Evolutionary conservation across 2,113 vertebrate genomes (phyloP).

Genomic region (Prionailurus bengalensis): DNA sequence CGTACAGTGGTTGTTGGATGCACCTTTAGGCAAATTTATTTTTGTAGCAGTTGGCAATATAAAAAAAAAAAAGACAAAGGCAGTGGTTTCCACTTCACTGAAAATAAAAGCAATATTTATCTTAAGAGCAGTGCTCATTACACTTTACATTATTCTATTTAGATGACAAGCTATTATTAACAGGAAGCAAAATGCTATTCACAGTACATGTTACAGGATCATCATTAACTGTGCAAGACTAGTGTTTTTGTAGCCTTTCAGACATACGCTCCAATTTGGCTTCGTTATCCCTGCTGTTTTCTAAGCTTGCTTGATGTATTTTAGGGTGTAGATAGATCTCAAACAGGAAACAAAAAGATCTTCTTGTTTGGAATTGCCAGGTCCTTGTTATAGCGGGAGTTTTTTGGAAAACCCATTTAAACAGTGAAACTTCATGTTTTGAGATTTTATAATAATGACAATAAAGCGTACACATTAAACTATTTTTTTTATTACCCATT

Average conservation of each 20-base stretch:
- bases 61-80: slow-evolving; percentile 68
- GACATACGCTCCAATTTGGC: not conserved
- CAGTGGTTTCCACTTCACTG: slow-evolving; percentile 66
- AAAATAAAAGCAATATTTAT: slow-evolving; percentile 74
- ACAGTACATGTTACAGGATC: slow-evolving; percentile 38
- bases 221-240: slow-evolving; percentile 68
- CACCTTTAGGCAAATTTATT: slow-evolving; percentile 48
- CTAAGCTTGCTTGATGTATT: slow-evolving; percentile 34
- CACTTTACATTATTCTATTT: slow-evolving; percentile 72
- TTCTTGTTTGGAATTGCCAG: slow-evolving; percentile 48
- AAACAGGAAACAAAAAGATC: slow-evolving; percentile 30
- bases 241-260: slow-evolving; percentile 69
- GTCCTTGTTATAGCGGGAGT: not conserved
- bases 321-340: slow-evolving; percentile 68
- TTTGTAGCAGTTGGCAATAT: slow-evolving; percentile 65
- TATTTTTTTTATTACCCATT: slow-evolving; percentile 24
- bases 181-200: slow-evolving; percentile 76
- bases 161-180: slow-evolving; percentile 78
- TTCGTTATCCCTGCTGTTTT: slow-evolving; percentile 75
- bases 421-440: slow-evolving; percentile 25
- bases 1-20: not conserved
- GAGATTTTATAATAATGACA: slow-evolving; percentile 50
- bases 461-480: slow-evolving; percentile 74
- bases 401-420: slow-evolving; percentile 1
- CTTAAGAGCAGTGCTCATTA: slow-evolving; percentile 72